Evolutionary conservation across 2,797 vertebrate genomes (phyloP).

Genomic region (Cichlasoma orientale): DNA sequence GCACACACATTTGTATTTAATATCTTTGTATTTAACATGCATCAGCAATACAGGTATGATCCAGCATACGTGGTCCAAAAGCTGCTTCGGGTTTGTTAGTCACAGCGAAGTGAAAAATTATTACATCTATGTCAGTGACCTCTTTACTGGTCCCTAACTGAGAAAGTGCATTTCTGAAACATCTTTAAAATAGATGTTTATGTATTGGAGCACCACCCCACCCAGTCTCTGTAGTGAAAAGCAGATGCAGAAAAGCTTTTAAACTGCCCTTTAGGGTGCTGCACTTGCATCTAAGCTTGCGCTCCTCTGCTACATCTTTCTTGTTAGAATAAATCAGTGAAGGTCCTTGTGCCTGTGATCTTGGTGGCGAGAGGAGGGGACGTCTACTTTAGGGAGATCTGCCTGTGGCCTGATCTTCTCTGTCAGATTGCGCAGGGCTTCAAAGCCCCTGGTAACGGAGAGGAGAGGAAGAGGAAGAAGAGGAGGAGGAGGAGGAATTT

Average conservation of each 20-base stretch:
- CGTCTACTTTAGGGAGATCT: neutral
- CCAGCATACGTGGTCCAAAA: neutral
- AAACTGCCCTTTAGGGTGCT: slow-evolving; percentile 34
- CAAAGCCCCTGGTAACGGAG: slow-evolving; percentile 28
- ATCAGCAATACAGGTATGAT: neutral
- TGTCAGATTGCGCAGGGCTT: slow-evolving; percentile 30
- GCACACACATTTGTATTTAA: slow-evolving; percentile 7
- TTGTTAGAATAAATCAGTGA: slow-evolving; percentile 19
- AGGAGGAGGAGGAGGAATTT: neutral
- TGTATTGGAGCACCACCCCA: neutral
- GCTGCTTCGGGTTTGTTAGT: neutral
- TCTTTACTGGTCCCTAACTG: neutral
- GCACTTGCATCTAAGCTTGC: neutral
- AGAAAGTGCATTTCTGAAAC: neutral
- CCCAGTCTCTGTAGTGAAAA: slow-evolving; percentile 13
- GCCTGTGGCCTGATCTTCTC: slow-evolving; percentile 41
- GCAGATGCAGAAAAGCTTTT: slow-evolving; percentile 10
- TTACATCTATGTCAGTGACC: neutral
- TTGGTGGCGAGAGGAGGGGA: slow-evolving; percentile 4
- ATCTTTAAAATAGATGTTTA: slow-evolving; percentile 5
- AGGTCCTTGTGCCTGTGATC: slow-evolving; percentile 42
- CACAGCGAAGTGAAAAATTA: slow-evolving; percentile 11
- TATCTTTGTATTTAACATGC: neutral
- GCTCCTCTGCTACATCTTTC: neutral
- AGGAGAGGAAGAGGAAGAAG: neutral